A percentile compares a stretch with the other conserved stretches of the same genome.
phyloP scores from a whole-genome alignment of 2,113 vertebrate genomes.

The Prochilodus magdalenae region DNA sequence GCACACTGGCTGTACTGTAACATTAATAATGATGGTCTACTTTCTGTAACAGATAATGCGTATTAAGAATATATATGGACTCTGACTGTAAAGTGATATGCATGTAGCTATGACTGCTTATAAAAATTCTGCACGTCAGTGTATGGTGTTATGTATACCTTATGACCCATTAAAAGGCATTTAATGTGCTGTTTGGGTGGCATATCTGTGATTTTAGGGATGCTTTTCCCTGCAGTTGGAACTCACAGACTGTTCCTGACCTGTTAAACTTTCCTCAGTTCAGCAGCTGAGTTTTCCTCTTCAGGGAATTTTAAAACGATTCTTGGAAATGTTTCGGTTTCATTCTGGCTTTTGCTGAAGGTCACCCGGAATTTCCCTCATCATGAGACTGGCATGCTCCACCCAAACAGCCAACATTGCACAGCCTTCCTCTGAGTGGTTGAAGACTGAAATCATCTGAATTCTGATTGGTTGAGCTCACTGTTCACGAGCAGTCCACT shows the following conservation, averaged over 20 bases:
- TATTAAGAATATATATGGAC: too few relatives aligned
- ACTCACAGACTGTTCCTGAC: neutral
- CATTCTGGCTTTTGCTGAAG: neutral
- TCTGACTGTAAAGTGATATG: too few relatives aligned
- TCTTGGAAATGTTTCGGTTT: slow-evolving; percentile 9
- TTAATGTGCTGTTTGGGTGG: too few relatives aligned
- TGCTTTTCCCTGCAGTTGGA: too few relatives aligned
- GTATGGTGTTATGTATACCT: too few relatives aligned
- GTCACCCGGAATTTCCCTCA: slow-evolving; percentile 23
- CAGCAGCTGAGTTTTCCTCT: neutral
- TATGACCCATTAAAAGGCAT: too few relatives aligned
- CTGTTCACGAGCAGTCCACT: slow-evolving; percentile 38
- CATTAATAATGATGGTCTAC: too few relatives aligned
- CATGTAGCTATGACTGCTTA: too few relatives aligned
- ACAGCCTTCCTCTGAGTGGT: slow-evolving; percentile 26
- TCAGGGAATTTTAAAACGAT: neutral
- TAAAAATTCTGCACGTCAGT: too few relatives aligned
- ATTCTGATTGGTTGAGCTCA: slow-evolving; percentile 15
- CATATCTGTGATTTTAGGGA: too few relatives aligned
- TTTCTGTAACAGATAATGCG: too few relatives aligned
- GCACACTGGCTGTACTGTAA: too few relatives aligned
- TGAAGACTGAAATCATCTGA: neutral
- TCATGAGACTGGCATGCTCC: slow-evolving; percentile 1
- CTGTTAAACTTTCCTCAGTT: neutral
- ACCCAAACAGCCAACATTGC: neutral